phyloP scores from a whole-genome alignment of 2,888 invertebrate species.

The Drosophila eohydei region DNA sequence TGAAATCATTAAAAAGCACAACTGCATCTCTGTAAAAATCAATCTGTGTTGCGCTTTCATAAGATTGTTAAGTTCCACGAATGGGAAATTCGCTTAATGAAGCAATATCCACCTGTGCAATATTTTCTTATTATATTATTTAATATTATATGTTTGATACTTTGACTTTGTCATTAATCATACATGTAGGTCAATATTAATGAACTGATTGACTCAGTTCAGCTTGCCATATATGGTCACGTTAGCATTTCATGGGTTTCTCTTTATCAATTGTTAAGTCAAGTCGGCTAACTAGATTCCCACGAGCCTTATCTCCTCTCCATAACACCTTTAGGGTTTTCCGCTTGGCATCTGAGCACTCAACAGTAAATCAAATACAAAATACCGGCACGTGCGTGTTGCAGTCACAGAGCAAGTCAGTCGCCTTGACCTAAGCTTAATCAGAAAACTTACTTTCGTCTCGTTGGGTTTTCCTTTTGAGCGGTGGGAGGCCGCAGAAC shows the following conservation, averaged over 20 bases:
- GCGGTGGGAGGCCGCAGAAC: constrained; percentile 53
- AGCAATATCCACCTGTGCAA: too few species aligned
- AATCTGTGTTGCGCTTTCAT: constrained; percentile 21
- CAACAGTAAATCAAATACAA: constrained; percentile 77
- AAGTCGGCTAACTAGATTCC: constrained; percentile 24
- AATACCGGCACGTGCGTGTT: constrained; percentile 67
- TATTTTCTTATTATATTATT: neutral
- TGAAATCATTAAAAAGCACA: constrained; percentile 70
- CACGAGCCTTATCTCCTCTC: constrained; percentile 13
- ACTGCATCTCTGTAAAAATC: constrained; percentile 25
- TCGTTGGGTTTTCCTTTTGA: constrained; percentile 9
- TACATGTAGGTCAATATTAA: neutral
- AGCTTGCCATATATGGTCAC: neutral
- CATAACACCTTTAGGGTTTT: constrained; percentile 5
- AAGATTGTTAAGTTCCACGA: neutral
- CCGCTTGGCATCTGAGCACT: constrained; percentile 43
- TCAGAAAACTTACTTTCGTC: constrained; percentile 48
- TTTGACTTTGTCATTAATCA: neutral
- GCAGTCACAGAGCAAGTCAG: constrained; percentile 33
- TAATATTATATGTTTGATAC: neutral
- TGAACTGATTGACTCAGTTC: constrained; percentile 9
- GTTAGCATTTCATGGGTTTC: neutral
- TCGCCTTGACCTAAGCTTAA: constrained; percentile 47
- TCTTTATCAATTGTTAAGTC: neutral
- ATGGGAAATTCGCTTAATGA: neutral